Conservation (phyloP, 2,113 vertebrate species). For the Oreochromis niloticus region DNA sequence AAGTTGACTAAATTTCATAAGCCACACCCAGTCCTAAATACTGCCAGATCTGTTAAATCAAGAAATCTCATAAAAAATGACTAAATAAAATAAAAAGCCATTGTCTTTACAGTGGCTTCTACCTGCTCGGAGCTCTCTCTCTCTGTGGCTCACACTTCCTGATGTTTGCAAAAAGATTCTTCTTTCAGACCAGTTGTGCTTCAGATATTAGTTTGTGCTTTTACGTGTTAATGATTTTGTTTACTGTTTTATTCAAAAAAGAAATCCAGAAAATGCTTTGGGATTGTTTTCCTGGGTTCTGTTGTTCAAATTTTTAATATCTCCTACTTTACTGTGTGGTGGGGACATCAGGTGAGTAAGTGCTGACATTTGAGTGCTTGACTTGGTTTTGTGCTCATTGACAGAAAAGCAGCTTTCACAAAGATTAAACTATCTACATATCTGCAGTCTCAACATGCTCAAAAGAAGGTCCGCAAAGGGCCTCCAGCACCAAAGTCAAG, state of each 20-base stretch:
- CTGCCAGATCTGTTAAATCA: background rate
- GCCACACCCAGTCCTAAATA: background rate
- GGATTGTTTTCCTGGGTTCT: constrained; percentile 83
- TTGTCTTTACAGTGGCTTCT: constrained; percentile 80
- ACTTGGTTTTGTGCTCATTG: background rate
- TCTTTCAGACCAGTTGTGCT: background rate
- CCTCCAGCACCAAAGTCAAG: too few relatives aligned
- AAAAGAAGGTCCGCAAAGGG: too few relatives aligned
- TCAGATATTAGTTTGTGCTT: background rate
- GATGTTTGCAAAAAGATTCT: constrained; percentile 78
- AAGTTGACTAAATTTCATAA: background rate
- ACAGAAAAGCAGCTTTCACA: background rate
- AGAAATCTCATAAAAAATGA: background rate
- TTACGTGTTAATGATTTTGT: background rate
- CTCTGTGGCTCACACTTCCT: constrained; percentile 89
- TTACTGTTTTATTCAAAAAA: background rate
- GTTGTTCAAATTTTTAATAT: constrained; percentile 84
- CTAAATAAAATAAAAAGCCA: constrained; percentile 17
- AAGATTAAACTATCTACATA: too few relatives aligned
- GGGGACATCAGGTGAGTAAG: constrained; percentile 89
- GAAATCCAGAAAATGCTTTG: constrained; percentile 81
- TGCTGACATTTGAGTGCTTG: background rate
- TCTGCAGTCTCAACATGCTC: too few relatives aligned
- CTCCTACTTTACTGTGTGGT: constrained; percentile 95
- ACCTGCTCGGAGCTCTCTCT: constrained; percentile 88